These are phyloP conservation scores for Eueides isabella DNA, from an alignment of 1,140 invertebrate genomes.

Conservation along the genomic window DNA sequence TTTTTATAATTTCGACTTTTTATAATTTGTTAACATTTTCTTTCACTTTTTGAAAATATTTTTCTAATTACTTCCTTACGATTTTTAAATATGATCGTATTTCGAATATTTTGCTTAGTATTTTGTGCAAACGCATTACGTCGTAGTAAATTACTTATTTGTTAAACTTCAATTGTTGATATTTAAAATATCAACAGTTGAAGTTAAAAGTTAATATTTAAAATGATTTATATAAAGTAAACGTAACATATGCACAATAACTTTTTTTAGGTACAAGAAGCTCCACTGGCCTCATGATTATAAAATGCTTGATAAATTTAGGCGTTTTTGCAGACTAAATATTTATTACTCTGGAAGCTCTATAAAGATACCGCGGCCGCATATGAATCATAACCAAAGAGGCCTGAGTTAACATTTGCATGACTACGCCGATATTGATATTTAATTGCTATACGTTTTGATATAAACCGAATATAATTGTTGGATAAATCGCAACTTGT, in stretches of 20 bases:
- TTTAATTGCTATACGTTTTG: constrained; percentile 67
- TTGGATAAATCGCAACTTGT: constrained; percentile 8
- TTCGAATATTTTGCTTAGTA: neutral
- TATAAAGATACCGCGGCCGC: constrained; percentile 45
- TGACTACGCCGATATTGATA: constrained; percentile 49
- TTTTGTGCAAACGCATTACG: neutral
- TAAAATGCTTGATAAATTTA: constrained; percentile 38
- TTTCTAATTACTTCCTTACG: neutral
- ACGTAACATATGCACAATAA: constrained; percentile 4
- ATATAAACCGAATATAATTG: constrained; percentile 65
- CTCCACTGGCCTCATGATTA: constrained; percentile 18
- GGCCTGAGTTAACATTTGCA: constrained; percentile 62
- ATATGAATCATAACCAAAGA: constrained; percentile 60
- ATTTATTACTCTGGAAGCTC: constrained; percentile 42
- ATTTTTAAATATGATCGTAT: neutral
- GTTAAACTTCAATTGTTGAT: too few species aligned
- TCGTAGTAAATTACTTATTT: too few species aligned
- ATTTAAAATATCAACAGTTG: too few species aligned
- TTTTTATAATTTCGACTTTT: too few species aligned
- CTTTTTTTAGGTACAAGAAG: constrained; percentile 16
- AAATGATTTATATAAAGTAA: constrained; percentile 4
- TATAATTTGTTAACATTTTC: neutral
- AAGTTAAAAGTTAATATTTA: neutral
- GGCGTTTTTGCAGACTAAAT: constrained; percentile 42
- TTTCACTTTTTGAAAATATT: too few species aligned